Base-by-base conservation (phyloP, 1,140 invertebrate species). In the Drosophila erecta region DNA sequence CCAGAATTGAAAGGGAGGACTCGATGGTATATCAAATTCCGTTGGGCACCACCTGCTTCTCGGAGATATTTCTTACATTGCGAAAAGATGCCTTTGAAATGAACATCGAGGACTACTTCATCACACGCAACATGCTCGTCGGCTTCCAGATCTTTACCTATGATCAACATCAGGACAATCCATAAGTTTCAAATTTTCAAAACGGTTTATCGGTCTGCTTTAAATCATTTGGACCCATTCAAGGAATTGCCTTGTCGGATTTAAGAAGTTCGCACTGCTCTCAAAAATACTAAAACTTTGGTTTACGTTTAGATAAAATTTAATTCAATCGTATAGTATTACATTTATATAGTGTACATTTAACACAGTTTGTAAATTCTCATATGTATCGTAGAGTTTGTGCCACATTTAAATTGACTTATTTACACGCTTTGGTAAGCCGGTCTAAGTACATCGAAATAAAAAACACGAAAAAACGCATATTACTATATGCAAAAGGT, bases 91-190 rank as follows among this genome's bases (percentile, higher is more conserved):
- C 65, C 5, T 90, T 79, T 2, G 80, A 84, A 44, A 51, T 90
- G 56, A 90, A 90, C 41, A 50, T 90, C 37, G 85, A 90, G 17
- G 86, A 90, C 30, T 90, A 81, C 47, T 67, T 58, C 37, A 60
- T 90, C 6, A 76, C 81, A 0, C 61, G 86, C 4, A 90, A 80
- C 30, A 44, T 85, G 12, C 40, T 37, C 17, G 20, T 74, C 1
- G 49, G 30, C 4, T 8, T 35, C 11, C 49, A 51, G 30, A 51
- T 35, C 4, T 51, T 12, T 17, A 17, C 14, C 15, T 12, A 30
- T 11, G 47, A 49, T 12, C 24, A 49, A 3, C 22, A 15, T 49
- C 14, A 17, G 7, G 46, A 49, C 12, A 24, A 30, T 33, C 47
- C 4, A 15, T 50, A 27, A n/a, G 24, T 24, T 24, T 24, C 24